Base-by-base conservation (phyloP, 2,888 invertebrate species). In the Mystacides longicornis region DNA sequence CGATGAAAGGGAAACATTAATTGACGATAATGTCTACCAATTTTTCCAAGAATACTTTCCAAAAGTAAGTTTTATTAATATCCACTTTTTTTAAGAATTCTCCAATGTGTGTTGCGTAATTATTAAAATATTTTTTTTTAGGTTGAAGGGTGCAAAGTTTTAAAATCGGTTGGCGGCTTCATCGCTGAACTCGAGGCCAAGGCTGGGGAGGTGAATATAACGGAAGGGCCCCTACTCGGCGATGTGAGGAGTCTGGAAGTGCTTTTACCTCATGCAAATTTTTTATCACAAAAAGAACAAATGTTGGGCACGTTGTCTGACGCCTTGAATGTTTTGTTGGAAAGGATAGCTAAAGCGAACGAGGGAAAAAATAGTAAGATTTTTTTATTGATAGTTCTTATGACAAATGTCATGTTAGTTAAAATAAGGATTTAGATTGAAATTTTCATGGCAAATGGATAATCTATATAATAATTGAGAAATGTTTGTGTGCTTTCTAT, bases 1-100 rank as follows among this genome's bases (percentile, higher is more conserved):
- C 52, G 93, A 94, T 68, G 94, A 95, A 71, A 79, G 94, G 62
- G 82, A 85, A 56, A 91, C 92, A 11, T 77, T 95, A 9, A 91
- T 87, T 62, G 89, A 91, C 65, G 85, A 86, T 52, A 82, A 86
- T 65, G 90, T 94, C 64, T 89, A 89, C 69, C 88, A 89, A 67
- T 94, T 95, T 70, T 80, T 94, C 69, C 86, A 86, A 65, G 86
- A 89, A 59, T 93, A 91, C 69, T 92, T 94, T 68, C 92, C 93
- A 0, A 93, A 93, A 81, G 88, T 92, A 71, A 23, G 14, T 27
- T 7, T 11, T 27, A 27, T 27, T 7, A 5, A 27, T 11, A 27
- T 20, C 16, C 14, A 9, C 21, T 37, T 37, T 14, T 37, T 14
- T 37, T 37, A 4, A n/a, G 14, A n/a, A 37, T 37, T 14, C 21